Evolutionary conservation across 2,113 vertebrate genomes (phyloP).

Genomic region (Proterorhinus semilunaris): DNA sequence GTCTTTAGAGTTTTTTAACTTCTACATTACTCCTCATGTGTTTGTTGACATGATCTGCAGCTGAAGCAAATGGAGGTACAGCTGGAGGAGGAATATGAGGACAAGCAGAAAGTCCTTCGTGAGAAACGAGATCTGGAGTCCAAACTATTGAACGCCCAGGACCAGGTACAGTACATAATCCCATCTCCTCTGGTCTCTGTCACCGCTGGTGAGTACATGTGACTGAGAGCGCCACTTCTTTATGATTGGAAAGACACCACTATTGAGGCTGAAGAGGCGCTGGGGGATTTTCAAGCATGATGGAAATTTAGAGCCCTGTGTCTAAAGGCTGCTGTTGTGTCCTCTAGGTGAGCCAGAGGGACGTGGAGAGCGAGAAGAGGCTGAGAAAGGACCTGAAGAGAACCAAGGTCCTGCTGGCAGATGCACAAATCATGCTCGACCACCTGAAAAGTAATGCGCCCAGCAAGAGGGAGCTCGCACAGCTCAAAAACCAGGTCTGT

Average conservation of each 20-base stretch:
- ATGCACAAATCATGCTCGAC: constrained; percentile 97
- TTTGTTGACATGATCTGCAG: constrained; percentile 66
- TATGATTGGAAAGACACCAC: constrained; percentile 52
- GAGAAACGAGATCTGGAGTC: constrained; percentile 92
- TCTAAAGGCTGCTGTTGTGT: constrained; percentile 34
- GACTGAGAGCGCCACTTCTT: constrained; percentile 35
- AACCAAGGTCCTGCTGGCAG: constrained; percentile 92
- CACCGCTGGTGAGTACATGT: constrained; percentile 24
- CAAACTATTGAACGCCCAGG: constrained; percentile 85
- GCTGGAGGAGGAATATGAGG: constrained; percentile 95
- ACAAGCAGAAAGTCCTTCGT: constrained; percentile 94
- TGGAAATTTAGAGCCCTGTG: constrained; percentile 14
- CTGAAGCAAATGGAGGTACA: constrained; percentile 96
- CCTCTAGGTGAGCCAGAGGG: constrained; percentile 85
- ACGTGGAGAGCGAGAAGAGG: constrained; percentile 91
- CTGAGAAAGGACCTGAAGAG: constrained; percentile 94
- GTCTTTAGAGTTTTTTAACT: constrained; percentile 6
- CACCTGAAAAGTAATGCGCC: constrained; percentile 94
- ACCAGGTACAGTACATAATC: constrained; percentile 80
- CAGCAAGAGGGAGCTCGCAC: constrained; percentile 94
- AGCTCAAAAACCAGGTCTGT: constrained; percentile 94
- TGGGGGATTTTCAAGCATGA: constrained; percentile 24
- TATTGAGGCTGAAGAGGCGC: constrained; percentile 26
- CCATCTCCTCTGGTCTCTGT: constrained; percentile 27
- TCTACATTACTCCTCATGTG: constrained; percentile 36